Conservation (phyloP, 1,140 invertebrate species). For the Drosophila mauritiana region DNA sequence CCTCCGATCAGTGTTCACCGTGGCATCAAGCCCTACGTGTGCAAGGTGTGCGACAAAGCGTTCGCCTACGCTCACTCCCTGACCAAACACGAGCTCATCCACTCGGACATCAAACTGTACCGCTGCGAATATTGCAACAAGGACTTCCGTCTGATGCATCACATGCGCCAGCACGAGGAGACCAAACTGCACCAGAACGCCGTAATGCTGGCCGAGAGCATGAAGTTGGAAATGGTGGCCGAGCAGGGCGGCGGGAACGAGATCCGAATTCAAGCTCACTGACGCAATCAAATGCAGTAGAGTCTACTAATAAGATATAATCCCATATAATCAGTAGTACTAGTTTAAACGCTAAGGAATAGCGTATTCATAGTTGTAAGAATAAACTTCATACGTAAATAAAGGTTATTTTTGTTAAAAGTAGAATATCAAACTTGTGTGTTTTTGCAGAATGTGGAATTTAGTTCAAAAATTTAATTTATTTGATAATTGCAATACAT, state of each 20-base stretch:
- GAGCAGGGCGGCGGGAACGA: conserved; percentile 33
- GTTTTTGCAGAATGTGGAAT: no score
- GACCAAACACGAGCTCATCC: conserved; percentile 78
- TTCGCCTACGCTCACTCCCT: conserved; percentile 77
- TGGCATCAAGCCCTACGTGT: conserved; percentile 78
- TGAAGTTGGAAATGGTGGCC: conserved; percentile 51
- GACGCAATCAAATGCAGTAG: conserved; percentile 4
- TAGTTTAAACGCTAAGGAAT: conserved; percentile 1
- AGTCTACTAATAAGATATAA: neutral
- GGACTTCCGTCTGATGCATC: conserved; percentile 78
- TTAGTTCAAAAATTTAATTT: no score
- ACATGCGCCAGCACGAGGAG: conserved; percentile 80
- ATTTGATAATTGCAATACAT: no score
- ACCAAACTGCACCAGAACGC: conserved; percentile 79
- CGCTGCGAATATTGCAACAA: conserved; percentile 77
- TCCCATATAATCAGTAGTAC: neutral
- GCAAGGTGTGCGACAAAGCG: conserved; percentile 75
- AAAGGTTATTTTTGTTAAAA: neutral
- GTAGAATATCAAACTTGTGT: neutral
- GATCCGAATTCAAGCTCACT: conserved; percentile 7
- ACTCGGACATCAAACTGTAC: conserved; percentile 76
- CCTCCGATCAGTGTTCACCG: conserved; percentile 63
- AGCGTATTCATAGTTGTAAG: neutral
- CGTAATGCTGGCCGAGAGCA: conserved; percentile 59
- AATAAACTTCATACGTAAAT: neutral